phyloP scores from a whole-genome alignment of 1,140 invertebrate genomes.

The Brachionus rotundiformis region DNA sequence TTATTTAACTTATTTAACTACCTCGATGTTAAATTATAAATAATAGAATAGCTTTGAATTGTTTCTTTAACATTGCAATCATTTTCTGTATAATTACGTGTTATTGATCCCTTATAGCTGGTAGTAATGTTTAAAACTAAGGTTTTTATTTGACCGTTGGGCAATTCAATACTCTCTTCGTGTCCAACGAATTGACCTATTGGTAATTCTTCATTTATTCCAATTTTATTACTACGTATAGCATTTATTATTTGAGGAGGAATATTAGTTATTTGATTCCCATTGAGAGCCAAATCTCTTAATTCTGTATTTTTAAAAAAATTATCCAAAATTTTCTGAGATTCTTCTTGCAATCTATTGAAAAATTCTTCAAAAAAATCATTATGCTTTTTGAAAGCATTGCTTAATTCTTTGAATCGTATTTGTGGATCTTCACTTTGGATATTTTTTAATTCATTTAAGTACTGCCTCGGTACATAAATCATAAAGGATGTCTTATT shows the following conservation, averaged over 20 bases:
- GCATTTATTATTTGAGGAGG: background rate
- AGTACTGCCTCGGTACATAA: background rate
- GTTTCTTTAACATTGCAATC: background rate
- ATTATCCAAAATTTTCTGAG: conserved; percentile 19
- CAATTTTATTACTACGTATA: background rate
- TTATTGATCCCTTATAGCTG: background rate
- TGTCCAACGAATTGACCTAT: background rate
- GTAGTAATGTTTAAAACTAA: background rate
- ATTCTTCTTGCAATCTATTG: conserved; percentile 15
- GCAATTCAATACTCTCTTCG: background rate
- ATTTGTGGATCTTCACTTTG: background rate
- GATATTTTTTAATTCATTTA: background rate
- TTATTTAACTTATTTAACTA: background rate
- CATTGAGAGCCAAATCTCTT: conserved; percentile 14
- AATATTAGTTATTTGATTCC: background rate
- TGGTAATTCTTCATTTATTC: background rate
- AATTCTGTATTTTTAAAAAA: background rate
- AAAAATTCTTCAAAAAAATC: conserved; percentile 19
- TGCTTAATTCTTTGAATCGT: background rate
- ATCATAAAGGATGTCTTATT: background rate
- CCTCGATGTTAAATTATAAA: background rate
- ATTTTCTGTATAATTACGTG: background rate
- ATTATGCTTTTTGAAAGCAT: background rate
- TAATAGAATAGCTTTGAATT: conserved; percentile 21
- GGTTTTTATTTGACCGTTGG: background rate